Evolutionary conservation across 2,113 vertebrate genomes (phyloP).

Genomic region (Ursus arctos): DNA sequence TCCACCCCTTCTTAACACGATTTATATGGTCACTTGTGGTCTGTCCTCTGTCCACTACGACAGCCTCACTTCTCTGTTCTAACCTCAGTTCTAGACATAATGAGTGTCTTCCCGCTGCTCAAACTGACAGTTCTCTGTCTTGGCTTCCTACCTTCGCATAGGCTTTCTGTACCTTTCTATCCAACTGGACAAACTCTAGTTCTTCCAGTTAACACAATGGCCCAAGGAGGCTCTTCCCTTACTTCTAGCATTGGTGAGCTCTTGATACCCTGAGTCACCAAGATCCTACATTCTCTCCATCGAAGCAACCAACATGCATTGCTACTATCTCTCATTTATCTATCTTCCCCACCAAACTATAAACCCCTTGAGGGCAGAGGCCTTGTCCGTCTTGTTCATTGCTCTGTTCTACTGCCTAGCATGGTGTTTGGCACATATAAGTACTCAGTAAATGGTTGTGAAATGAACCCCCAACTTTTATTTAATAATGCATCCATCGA

Average conservation of each 20-base stretch:
- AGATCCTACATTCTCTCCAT: too few relatives aligned
- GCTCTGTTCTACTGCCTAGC: neutral
- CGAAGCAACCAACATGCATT: neutral
- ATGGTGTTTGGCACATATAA: neutral
- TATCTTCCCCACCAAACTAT: neutral
- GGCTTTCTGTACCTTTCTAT: neutral
- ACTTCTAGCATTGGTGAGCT: neutral
- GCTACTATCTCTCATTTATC: neutral
- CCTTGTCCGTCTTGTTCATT: neutral
- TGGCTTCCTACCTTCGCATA: neutral
- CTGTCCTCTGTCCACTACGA: too few relatives aligned
- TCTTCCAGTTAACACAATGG: neutral
- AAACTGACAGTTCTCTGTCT: neutral
- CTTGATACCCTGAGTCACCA: neutral
- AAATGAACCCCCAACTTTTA: neutral
- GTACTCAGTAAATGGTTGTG: neutral
- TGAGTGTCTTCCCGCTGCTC: neutral
- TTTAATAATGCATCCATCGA: neutral
- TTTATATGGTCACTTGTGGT: neutral
- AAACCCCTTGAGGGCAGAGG: neutral
- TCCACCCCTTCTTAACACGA: neutral
- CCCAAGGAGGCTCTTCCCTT: neutral
- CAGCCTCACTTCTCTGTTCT: neutral
- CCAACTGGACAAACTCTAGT: neutral
- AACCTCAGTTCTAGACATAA: neutral